Evolutionary conservation across 2,888 invertebrate genomes (phyloP).

Genomic region (Therioaphis trifolii): DNA sequence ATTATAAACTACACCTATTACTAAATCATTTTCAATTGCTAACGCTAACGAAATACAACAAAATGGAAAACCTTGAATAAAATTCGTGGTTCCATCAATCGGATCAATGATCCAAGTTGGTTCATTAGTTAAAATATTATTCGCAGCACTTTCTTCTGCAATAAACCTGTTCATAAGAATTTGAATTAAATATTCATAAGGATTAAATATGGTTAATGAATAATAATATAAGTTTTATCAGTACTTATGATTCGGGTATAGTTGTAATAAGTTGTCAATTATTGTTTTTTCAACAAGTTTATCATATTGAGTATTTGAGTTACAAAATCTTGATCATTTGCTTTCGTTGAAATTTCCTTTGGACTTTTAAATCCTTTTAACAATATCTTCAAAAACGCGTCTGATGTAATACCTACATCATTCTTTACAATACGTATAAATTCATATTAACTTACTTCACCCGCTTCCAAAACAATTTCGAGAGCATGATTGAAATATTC

Average conservation of each 20-base stretch:
- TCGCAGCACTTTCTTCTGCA: constrained; percentile 77
- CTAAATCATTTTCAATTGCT: constrained; percentile 72
- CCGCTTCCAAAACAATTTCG: constrained; percentile 70
- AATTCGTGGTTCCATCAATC: constrained; percentile 89
- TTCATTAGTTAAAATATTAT: constrained; percentile 75
- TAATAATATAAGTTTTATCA: constrained; percentile 34
- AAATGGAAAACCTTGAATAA: constrained; percentile 77
- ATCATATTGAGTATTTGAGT: constrained; percentile 98
- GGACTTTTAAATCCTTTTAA: constrained; percentile 68
- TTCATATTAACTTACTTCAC: constrained; percentile 70
- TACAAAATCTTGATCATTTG: constrained; percentile 90
- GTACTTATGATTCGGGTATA: constrained; percentile 82
- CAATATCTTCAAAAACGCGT: constrained; percentile 40
- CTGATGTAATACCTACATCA: not conserved
- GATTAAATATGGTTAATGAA: not conserved
- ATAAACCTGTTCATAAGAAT: constrained; percentile 74
- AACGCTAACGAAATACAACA: constrained; percentile 78
- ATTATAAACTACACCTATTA: constrained; percentile 81
- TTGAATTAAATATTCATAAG: not conserved
- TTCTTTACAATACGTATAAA: constrained; percentile 1
- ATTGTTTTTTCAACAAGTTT: constrained; percentile 89
- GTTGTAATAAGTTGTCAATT: constrained; percentile 77
- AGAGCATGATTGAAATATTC: constrained; percentile 70
- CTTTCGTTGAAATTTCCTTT: constrained; percentile 77
- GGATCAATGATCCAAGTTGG: constrained; percentile 91